A percentile compares a stretch with the other conserved stretches of the same genome.
Conservation (phyloP, 2,113 vertebrate genomes). For the Canis aureus region DNA sequence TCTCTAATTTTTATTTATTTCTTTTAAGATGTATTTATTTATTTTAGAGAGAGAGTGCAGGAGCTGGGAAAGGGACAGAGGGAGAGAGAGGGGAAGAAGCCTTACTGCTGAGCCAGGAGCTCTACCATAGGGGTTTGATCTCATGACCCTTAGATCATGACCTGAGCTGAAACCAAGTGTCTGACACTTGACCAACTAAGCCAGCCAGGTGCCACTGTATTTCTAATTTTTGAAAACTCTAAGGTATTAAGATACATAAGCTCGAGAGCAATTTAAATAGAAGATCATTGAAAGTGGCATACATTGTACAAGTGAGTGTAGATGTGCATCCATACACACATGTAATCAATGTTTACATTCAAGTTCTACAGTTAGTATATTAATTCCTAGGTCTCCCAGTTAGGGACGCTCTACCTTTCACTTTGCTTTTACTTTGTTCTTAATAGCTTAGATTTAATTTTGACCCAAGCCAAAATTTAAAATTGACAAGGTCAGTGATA, state of each 20-base stretch:
- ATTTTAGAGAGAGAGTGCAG: neutral
- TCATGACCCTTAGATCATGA: neutral
- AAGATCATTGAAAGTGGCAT: neutral
- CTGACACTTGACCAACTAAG: neutral
- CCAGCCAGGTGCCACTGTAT: neutral
- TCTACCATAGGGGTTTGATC: neutral
- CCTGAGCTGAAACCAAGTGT: neutral
- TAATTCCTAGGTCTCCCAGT: neutral
- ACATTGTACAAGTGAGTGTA: neutral
- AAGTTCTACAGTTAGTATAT: neutral
- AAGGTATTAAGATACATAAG: neutral
- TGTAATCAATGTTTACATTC: neutral
- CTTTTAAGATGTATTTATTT: neutral
- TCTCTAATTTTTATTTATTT: neutral
- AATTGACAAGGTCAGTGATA: slow-evolving; percentile 75
- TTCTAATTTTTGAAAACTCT: neutral
- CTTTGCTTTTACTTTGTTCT: slow-evolving; percentile 66
- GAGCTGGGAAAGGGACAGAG: neutral
- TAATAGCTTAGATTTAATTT: slow-evolving; percentile 70
- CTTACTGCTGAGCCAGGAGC: neutral
- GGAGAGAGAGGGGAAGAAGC: neutral
- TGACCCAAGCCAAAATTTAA: slow-evolving; percentile 64
- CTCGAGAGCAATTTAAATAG: neutral
- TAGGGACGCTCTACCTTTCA: neutral
- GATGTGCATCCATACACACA: neutral